Percentiles rank a stretch among this genome's conserved stretches.
Evolutionary conservation across 2,797 vertebrate genomes (phyloP).

Genomic region (Tapirus indicus): DNA sequence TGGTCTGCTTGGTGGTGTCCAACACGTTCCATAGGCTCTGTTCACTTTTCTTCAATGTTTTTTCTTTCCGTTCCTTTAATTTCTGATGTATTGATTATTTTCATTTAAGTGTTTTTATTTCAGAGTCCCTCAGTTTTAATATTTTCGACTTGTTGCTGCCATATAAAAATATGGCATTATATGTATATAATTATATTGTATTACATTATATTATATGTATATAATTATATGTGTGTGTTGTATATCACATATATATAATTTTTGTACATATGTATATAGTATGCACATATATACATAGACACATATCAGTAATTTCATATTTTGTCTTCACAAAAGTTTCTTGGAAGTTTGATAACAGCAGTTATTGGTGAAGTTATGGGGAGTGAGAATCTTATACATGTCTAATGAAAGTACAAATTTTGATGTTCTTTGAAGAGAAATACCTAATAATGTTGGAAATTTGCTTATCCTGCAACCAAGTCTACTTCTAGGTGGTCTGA

Average conservation of each 20-base stretch:
- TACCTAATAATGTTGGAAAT: slow-evolving; percentile 9
- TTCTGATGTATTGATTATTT: background rate
- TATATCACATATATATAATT: background rate
- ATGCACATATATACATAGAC: background rate
- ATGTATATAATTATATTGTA: no score
- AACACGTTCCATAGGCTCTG: background rate
- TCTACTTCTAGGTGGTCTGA: background rate
- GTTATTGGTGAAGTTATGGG: background rate
- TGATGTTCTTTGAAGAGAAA: background rate
- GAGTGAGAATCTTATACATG: background rate
- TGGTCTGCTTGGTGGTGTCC: background rate
- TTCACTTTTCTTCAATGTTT: background rate
- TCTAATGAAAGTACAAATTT: background rate
- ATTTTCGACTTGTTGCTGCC: background rate
- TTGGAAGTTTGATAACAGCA: background rate
- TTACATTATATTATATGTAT: no score
- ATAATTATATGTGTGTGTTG: background rate
- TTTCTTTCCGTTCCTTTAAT: background rate
- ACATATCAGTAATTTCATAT: background rate
- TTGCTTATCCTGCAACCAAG: background rate
- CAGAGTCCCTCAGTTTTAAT: slow-evolving; percentile 2
- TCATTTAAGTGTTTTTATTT: background rate
- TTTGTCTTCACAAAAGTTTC: slow-evolving; percentile 10
- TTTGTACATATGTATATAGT: background rate
- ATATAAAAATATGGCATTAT: no score